Evolutionary conservation across 1,140 invertebrate genomes (phyloP).

Genomic region (Battus philenor): DNA sequence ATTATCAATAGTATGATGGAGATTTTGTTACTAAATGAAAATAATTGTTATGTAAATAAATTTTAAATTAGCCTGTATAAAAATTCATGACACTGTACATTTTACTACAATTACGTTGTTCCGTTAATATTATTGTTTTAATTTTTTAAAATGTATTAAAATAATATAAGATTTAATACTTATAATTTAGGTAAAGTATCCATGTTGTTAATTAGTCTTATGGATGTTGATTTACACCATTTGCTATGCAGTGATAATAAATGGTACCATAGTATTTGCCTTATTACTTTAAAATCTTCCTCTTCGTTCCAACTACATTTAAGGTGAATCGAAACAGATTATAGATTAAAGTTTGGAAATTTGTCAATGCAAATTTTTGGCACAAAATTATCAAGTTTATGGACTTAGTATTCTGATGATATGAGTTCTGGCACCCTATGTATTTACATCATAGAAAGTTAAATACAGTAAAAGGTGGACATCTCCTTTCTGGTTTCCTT

Average conservation of each 20-base stretch:
- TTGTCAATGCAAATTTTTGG: too few relatives aligned
- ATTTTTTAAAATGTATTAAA: conserved; percentile 58
- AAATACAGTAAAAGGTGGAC: too few relatives aligned
- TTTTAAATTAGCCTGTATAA: conserved; percentile 44
- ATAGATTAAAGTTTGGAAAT: too few relatives aligned
- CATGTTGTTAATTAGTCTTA: conserved; percentile 74
- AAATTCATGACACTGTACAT: conserved; percentile 62
- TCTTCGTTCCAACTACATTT: too few relatives aligned
- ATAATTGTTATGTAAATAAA: conserved; percentile 54
- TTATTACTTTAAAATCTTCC: too few relatives aligned
- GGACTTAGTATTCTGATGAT: too few relatives aligned
- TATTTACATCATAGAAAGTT: too few relatives aligned
- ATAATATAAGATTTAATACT: conserved; percentile 50
- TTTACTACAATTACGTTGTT: conserved; percentile 65
- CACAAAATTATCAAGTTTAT: too few relatives aligned
- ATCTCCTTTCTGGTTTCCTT: too few relatives aligned
- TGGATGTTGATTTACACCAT: conserved; percentile 72
- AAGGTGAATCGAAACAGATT: too few relatives aligned
- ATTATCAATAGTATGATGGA: conserved; percentile 43
- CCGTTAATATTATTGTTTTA: conserved; percentile 70
- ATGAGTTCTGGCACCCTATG: too few relatives aligned
- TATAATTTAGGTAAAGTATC: conserved; percentile 66
- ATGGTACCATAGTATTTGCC: conserved; percentile 54
- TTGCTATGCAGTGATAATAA: conserved; percentile 72
- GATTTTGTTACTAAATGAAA: conserved; percentile 44